Base-by-base conservation (phyloP, 1,140 invertebrate species). In the Latrodectus geometricus region DNA sequence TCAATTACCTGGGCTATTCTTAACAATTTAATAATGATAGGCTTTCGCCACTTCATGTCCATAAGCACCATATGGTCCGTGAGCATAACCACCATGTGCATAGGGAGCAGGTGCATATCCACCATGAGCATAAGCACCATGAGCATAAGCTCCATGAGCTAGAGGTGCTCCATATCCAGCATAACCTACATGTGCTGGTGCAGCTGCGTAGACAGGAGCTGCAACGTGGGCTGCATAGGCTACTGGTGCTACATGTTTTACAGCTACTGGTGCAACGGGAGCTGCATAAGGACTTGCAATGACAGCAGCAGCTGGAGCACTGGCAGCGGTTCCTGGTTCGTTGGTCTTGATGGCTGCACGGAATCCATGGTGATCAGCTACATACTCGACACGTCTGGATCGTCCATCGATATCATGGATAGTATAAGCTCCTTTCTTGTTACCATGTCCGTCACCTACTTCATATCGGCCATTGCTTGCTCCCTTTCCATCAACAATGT, bases 401-500 rank as follows among this genome's bases (percentile, higher is more conserved):
- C 84, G 66, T 14, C 88, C 88, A 35, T 89, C 88, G n/a, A 86
- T 80, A 70, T 89, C 88, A 20, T 66, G 68, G n/a, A 89, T 84
- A 23, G 85, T 88, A 79, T 89, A 89, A 21, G 81, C 80, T 20
- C 89, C 89, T 9, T 87, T 73, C 88, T 88, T 82, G 68, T 89
- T 89, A 9, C 89, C 88, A 20, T 75, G 48, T 50, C 83, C 89
- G 69, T 89, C 89, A 48, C 88, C 89, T 21, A 88, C 79, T 78
- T 89, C 89, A 35, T 85, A 9, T 8, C 89, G 80, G 17, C 65
- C 77, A 49, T 89, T 89, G 12, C 72, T 85, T 9, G 89, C 85
- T 61, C 54, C 54, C 17, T 61, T 61, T 11, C 54, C 54, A 8
- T 61, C 54, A 11, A 14, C 17, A 17, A 61, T 61, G 54, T 61